phyloP scores from a whole-genome alignment of 2,888 invertebrate genomes.

The Catocala fraxini region DNA sequence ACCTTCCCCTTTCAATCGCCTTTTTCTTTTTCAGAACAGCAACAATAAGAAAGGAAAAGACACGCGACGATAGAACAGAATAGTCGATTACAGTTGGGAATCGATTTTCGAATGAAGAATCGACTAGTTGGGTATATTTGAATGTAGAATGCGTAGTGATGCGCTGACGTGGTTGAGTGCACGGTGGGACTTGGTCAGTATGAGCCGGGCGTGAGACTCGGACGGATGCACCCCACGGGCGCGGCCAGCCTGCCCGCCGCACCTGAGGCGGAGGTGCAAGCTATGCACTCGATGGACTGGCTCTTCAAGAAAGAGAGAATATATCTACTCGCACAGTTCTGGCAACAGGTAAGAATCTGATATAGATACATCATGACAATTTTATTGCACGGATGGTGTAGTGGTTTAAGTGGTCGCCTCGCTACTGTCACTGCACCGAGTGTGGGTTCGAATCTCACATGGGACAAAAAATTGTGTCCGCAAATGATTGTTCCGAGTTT shows the following conservation, averaged over 20 bases:
- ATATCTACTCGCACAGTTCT: constrained; percentile 97
- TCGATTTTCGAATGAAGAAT: constrained; percentile 45
- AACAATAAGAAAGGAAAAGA: constrained; percentile 67
- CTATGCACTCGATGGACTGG: constrained; percentile 99
- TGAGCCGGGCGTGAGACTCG: constrained; percentile 76
- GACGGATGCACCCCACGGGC: constrained; percentile 93
- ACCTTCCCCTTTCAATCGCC: constrained; percentile 77
- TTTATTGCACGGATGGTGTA: too few species aligned
- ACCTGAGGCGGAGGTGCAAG: constrained; percentile 96
- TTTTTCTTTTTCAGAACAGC: constrained; percentile 81
- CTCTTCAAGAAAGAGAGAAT: constrained; percentile 98
- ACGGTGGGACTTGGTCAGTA: constrained; percentile 64
- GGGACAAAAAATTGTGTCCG: too few species aligned
- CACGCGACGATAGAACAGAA: constrained; percentile 65
- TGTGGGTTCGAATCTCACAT: too few species aligned
- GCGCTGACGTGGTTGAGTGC: constrained; percentile 43
- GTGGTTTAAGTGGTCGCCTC: too few species aligned
- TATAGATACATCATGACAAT: too few species aligned
- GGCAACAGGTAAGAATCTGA: constrained; percentile 95
- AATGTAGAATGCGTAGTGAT: constrained; percentile 51
- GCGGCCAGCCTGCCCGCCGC: constrained; percentile 92
- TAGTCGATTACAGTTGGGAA: constrained; percentile 61
- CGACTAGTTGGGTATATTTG: constrained; percentile 38
- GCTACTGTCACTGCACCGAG: too few species aligned
- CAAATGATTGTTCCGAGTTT: too few species aligned